A percentile compares a stretch with the other conserved stretches of the same genome.
phyloP scores from a whole-genome alignment of 1,140 invertebrate genomes.

The Zaprionus ghesquierei region DNA sequence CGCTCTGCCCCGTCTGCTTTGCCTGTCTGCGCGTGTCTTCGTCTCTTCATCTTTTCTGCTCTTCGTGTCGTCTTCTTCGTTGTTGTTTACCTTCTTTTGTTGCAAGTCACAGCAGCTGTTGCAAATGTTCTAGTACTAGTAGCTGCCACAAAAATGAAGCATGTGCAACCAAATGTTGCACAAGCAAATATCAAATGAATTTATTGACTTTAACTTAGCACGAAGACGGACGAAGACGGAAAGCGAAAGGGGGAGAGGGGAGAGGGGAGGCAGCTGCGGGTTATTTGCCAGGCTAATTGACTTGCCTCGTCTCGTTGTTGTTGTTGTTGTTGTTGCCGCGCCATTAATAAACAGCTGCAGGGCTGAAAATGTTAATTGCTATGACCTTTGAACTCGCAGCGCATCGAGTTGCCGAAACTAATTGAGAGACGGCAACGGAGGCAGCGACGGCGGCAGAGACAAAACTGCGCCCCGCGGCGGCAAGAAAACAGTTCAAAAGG shows the following conservation, averaged over 20 bases:
- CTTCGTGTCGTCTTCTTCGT: neutral
- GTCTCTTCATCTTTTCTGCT: neutral
- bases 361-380: slow-evolving; percentile 40
- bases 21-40: neutral
- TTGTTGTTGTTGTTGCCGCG: neutral
- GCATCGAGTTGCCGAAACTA: slow-evolving; percentile 14
- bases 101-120: slow-evolving; percentile 7
- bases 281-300: slow-evolving; percentile 33
- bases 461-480: slow-evolving; percentile 9
- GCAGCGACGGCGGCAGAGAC: neutral
- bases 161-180: neutral
- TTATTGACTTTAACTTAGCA: slow-evolving; percentile 36
- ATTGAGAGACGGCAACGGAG: slow-evolving; percentile 17
- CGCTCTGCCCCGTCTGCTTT: neutral
- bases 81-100: slow-evolving; percentile 23
- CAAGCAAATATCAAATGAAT: slow-evolving; percentile 9
- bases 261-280: neutral
- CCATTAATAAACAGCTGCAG: slow-evolving; percentile 38
- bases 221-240: too few species aligned
- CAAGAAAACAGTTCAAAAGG: neutral
- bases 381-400: slow-evolving; percentile 33
- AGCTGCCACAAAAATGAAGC: neutral
- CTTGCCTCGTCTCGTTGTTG: slow-evolving; percentile 1
- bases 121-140: slow-evolving; percentile 2
- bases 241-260: too few species aligned